Percentiles rank a stretch among this genome's conserved stretches.
Evolutionary conservation across 2,888 invertebrate species (phyloP).

Genomic region (Cheiracanthium punctorium): DNA sequence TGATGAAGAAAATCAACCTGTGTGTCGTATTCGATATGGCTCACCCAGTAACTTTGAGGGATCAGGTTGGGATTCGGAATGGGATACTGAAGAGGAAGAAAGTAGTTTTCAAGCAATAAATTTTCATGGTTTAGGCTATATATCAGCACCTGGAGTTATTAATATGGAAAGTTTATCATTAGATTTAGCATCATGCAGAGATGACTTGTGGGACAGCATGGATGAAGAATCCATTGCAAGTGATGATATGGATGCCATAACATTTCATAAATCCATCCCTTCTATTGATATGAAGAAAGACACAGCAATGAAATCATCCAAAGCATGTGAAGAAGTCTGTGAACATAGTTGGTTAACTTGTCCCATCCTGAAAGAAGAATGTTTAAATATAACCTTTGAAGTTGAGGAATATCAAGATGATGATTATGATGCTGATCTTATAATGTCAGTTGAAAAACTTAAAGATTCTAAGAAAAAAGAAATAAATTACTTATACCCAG

Average conservation of each 20-base stretch:
- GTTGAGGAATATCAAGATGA: neutral
- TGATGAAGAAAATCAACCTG: conserved; percentile 10
- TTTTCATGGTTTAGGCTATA: conserved; percentile 71
- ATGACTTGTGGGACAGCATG: conserved; percentile 71
- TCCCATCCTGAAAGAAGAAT: conserved; percentile 30
- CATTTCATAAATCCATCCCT: conserved; percentile 26
- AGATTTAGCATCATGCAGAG: conserved; percentile 72
- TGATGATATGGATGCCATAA: conserved; percentile 40
- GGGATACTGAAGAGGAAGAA: conserved; percentile 66
- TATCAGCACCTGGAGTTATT: conserved; percentile 72
- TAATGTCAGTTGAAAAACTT: conserved; percentile 6
- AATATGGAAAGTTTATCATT: conserved; percentile 73
- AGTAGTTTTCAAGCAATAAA: conserved; percentile 47
- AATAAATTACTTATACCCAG: conserved; percentile 31
- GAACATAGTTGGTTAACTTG: conserved; percentile 58
- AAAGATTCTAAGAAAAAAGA: conserved; percentile 43
- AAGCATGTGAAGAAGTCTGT: conserved; percentile 36
- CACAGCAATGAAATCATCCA: neutral
- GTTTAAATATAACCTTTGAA: neutral
- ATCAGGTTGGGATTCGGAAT: conserved; percentile 73
- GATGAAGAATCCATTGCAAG: conserved; percentile 70
- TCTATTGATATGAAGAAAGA: conserved; percentile 75
- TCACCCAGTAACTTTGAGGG: conserved; percentile 74
- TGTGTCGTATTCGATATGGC: conserved; percentile 71
- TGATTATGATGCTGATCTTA: neutral